Base-by-base conservation (phyloP, 1,140 invertebrate species). In the Drosophila ercepeae region DNA sequence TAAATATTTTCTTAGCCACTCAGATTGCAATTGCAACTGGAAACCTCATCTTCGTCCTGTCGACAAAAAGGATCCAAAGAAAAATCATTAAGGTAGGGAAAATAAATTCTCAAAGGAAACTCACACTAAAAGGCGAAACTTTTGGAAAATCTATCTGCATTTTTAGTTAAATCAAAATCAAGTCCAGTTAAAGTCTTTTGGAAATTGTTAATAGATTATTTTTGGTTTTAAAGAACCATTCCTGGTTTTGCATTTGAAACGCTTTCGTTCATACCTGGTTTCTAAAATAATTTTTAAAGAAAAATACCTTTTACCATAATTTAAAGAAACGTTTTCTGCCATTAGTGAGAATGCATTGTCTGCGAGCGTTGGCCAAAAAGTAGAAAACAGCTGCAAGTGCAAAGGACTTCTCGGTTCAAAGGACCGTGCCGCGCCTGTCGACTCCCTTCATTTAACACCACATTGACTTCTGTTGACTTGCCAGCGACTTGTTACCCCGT, bases 1-100 rank as follows among this genome's bases (percentile, higher is more conserved):
- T 25, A 81, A 76, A 81, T 82, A 82, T 72, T 77, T 76, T 32
- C 53, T 54, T 42, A 53, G 70, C 51, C 55, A 70, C 45, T 58
- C 45, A 16, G 32, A 2, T 9, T 44, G n/a, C 18, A 46, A 29
- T 46, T 23, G 25, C 49, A 25, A 41, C 42, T 13, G 18, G 42
- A 63, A 44, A 53, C 51, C 61, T 57, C 51, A 63, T 46, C 48
- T 0, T 16, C 32, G 4, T 41, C 53, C 27, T 41, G 9, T 32
- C 44, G 29, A 39, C 11, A 25, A 19, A 23, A 25, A 3, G 25
- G 32, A 6, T 45, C 48, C 67, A 68, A 27, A 54, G 48, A 45
- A 36, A 71, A 76, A 76, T 71, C 65, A 64, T 64, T 49, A 60
- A 77, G 75, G 58, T 67, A 64, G 57, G 25, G 18, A 52, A 76